Evolutionary conservation across 2,888 invertebrate genomes (phyloP).

Genomic region (Macrophya annulata): DNA sequence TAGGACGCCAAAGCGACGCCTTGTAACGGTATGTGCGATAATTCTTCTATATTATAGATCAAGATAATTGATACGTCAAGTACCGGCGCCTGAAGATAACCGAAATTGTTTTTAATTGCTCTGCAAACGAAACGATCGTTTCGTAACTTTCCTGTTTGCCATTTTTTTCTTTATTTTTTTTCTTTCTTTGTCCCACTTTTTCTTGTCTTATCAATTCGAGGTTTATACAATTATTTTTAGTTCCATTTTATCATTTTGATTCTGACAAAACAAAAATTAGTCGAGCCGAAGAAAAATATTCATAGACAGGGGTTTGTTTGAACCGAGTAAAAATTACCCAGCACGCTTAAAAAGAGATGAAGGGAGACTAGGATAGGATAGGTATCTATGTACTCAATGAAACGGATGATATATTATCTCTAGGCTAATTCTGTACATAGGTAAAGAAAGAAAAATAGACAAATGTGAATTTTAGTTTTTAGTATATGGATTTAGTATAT

Average conservation of each 20-base stretch:
- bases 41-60: constrained; percentile 9
- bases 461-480: not conserved
- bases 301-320: no score
- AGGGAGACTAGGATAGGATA: not conserved
- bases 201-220: not conserved
- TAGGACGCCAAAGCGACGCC: not conserved
- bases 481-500: not conserved
- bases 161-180: not conserved
- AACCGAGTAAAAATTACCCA: no score
- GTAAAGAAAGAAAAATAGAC: constrained; percentile 3
- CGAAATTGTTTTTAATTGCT: not conserved
- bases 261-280: no score
- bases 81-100: not conserved
- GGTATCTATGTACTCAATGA: not conserved
- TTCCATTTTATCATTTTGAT: no score
- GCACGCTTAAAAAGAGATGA: no score
- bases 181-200: not conserved
- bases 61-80: constrained; percentile 33
- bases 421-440: not conserved
- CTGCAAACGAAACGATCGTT: not conserved
- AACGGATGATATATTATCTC: constrained; percentile 20
- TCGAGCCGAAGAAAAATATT: no score
- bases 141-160: not conserved
- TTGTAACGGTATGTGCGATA: constrained; percentile 11
- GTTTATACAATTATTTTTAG: no score